Conservation (phyloP, 2,888 invertebrate species). For the Gandaritis pyraliata region DNA sequence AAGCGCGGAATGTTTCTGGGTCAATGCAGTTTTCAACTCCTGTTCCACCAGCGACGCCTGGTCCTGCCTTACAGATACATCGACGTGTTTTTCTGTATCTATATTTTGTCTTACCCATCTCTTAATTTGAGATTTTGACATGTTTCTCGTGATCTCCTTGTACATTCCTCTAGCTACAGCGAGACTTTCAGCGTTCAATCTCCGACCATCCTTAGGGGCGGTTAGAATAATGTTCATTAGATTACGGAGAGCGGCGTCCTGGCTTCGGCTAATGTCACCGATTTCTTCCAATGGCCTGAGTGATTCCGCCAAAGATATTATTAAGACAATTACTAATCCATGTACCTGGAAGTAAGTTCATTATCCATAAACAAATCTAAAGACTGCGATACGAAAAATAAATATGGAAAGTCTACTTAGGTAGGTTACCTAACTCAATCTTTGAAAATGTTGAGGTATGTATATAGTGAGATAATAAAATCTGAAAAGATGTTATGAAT, state of each 20-base stretch:
- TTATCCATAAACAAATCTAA: too few species aligned
- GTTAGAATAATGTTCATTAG: slow-evolving; percentile 10
- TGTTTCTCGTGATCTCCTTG: slow-evolving; percentile 20
- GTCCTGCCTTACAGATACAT: neutral
- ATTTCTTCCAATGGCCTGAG: slow-evolving; percentile 13
- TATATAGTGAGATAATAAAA: too few species aligned
- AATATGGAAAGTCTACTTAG: too few species aligned
- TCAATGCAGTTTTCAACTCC: slow-evolving; percentile 52
- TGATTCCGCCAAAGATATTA: slow-evolving; percentile 16
- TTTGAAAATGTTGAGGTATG: too few species aligned
- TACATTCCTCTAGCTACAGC: slow-evolving; percentile 16
- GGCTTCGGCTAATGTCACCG: neutral
- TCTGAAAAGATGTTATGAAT: too few species aligned
- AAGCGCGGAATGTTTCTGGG: slow-evolving; percentile 51
- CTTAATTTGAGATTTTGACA: slow-evolving; percentile 13
- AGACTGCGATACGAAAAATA: too few species aligned
- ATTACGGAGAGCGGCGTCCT: slow-evolving; percentile 6
- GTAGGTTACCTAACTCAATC: too few species aligned
- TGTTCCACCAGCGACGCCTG: slow-evolving; percentile 43
- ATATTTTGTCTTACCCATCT: slow-evolving; percentile 13
- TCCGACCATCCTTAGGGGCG: slow-evolving; percentile 4
- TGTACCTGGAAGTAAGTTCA: slow-evolving; percentile 17
- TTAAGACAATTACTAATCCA: slow-evolving; percentile 15
- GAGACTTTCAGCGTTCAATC: slow-evolving; percentile 12
- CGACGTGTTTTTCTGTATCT: neutral